A percentile compares a stretch with the other conserved stretches of the same genome.
Conservation (phyloP, 2,888 invertebrate species). For the Cremastobaeus sp. region DNA sequence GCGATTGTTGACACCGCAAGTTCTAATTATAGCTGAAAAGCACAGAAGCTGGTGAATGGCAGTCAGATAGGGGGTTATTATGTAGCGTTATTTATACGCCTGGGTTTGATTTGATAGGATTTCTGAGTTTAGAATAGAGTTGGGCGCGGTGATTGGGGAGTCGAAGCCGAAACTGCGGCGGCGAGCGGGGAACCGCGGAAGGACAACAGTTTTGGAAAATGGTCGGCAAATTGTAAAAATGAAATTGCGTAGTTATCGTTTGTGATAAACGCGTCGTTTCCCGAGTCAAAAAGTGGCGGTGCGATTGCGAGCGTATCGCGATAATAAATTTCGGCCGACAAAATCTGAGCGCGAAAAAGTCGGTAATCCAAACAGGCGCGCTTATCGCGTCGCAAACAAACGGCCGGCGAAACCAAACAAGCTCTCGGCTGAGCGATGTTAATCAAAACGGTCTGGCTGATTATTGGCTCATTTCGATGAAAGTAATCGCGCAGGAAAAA, state of each 20-base stretch:
- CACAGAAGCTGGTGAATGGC: conserved; percentile 29
- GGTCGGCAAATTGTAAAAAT: no score
- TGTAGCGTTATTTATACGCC: conserved; percentile 28
- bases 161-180: no score
- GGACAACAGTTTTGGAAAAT: no score
- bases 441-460: conserved; percentile 36
- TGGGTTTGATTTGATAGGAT: conserved; percentile 4
- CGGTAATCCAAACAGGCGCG: not conserved
- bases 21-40: conserved; percentile 43
- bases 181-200: no score
- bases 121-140: not conserved
- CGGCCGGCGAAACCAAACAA: conserved; percentile 19
- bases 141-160: not conserved
- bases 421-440: conserved; percentile 7
- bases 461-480: conserved; percentile 48
- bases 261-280: no score
- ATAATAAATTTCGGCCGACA: not conserved
- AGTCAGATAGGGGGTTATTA: conserved; percentile 23
- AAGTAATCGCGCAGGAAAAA: conserved; percentile 23
- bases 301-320: no score
- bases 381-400: conserved; percentile 22
- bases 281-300: no score
- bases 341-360: not conserved
- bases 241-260: no score
- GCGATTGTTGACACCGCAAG: conserved; percentile 43